Base-by-base conservation (phyloP, 2,113 vertebrate genomes). In the Promerops cafer region DNA sequence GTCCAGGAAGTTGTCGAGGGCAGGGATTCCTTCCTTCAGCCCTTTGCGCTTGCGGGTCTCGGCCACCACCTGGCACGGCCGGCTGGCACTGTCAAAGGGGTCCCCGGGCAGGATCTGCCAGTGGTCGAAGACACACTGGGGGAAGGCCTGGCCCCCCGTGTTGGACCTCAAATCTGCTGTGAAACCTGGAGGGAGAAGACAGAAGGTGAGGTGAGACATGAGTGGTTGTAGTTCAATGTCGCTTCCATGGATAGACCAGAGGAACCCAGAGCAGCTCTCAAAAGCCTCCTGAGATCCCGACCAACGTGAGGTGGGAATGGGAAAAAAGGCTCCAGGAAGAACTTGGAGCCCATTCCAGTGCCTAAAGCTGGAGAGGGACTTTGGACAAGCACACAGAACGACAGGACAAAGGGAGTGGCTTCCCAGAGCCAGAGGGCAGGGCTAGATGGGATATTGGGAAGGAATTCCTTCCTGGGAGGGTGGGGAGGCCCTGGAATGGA, bases 61-160 rank as follows among this genome's bases (percentile, higher is more conserved):
- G 0, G 97, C 93, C 31, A 99, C 98, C 64, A 99, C 98, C 23
- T 98, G 92, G 69, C 63, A 94, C 1, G 99, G 99, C 14, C 98
- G 98, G 96, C 65, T 95, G 85, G 95, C 6, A 1, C 68, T 35
- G 21, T 99, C 99, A 1, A 98, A 97, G n/a, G 99, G 99, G 37
- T 99, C 98, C 39, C 99, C 99, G 0, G 98, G 98, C 33, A 99
- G 98, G 93, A 99, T 97, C 98, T 99, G 99, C 99, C 99, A 99
- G 96, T 99, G 99, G 97, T 99, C 99, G 0, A 99, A 99, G 37
- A 99, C 99, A 0, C 99, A 99, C 98, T 99, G 99, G 20, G 99
- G 99, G 98, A 99, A 99, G 19, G 99, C 99, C 93, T 99, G 99
- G 56, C 99, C 99, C 1, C 99, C 99, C 0, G 99, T 99, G 98